Percentiles rank a stretch among this genome's conserved stretches.
These are phyloP conservation scores for Scaptomyza cyrtandrae DNA, from an alignment of 2,888 invertebrate genomes.

Conservation along the genomic window DNA sequence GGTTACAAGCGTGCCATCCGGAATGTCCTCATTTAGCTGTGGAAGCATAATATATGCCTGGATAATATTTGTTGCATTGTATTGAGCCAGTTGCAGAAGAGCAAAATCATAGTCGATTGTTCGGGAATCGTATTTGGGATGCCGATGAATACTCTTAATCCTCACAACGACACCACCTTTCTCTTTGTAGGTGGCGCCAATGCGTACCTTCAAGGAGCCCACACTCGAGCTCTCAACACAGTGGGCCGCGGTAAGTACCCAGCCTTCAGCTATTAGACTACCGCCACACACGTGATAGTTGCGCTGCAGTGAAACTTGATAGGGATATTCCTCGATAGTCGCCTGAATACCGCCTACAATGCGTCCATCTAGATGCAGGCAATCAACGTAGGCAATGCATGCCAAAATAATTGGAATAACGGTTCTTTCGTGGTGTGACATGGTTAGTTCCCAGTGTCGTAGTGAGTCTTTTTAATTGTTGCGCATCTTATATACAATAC, in stretches of 20 bases:
- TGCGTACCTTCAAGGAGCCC: conserved; percentile 73
- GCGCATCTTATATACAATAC: conserved; percentile 44
- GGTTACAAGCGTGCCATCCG: conserved; percentile 66
- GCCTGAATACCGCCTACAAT: conserved; percentile 84
- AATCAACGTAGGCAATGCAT: neutral
- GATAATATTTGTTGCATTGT: conserved; percentile 55
- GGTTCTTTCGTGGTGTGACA: conserved; percentile 25
- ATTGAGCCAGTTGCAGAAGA: conserved; percentile 78
- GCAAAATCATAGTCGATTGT: conserved; percentile 85
- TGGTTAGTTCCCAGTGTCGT: conserved; percentile 14
- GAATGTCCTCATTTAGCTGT: conserved; percentile 58
- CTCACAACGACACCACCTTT: conserved; percentile 81
- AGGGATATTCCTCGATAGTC: conserved; percentile 83
- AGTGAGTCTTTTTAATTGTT: conserved; percentile 12
- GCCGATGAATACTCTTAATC: conserved; percentile 77
- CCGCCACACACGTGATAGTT: conserved; percentile 85
- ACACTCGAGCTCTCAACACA: conserved; percentile 73
- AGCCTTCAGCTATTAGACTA: conserved; percentile 81
- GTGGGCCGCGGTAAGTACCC: conserved; percentile 85
- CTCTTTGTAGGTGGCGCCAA: conserved; percentile 81
- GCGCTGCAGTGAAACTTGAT: conserved; percentile 84
- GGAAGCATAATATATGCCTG: conserved; percentile 69
- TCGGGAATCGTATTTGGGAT: conserved; percentile 81
- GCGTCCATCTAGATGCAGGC: conserved; percentile 70
- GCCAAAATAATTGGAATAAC: conserved; percentile 12